Conservation (phyloP, 2,888 invertebrate genomes). For the Anarsia innoxiella region DNA sequence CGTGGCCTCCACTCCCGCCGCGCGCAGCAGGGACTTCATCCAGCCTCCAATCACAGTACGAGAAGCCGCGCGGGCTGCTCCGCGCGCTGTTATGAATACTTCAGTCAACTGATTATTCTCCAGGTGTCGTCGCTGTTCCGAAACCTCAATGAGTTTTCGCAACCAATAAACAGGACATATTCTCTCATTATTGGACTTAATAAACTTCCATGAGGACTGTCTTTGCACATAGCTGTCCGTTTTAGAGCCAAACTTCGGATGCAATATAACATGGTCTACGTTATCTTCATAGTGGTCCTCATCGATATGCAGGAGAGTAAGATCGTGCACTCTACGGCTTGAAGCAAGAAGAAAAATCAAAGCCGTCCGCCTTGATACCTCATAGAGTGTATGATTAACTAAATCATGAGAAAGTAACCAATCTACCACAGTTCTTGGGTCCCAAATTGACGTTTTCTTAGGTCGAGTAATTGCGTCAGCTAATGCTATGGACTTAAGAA, state of each 20-base stretch:
- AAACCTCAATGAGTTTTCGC: neutral
- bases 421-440: neutral
- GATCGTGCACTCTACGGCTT: neutral
- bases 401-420: neutral
- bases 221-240: conserved; percentile 4
- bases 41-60: conserved; percentile 1
- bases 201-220: conserved; percentile 2
- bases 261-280: neutral
- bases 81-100: neutral
- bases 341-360: neutral
- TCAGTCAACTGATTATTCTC: neutral
- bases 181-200: neutral
- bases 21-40: conserved; percentile 6
- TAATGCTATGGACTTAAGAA: neutral
- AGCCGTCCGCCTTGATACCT: neutral
- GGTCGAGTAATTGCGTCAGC: neutral
- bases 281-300: neutral
- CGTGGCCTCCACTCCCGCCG: conserved; percentile 6
- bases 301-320: neutral
- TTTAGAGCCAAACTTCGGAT: conserved; percentile 3
- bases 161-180: conserved; percentile 4
- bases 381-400: neutral
- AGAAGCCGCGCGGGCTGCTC: neutral
- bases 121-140: neutral
- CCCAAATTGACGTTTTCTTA: neutral